Conservation (phyloP, 2,797 vertebrate species). For the Borostomias antarcticus region DNA sequence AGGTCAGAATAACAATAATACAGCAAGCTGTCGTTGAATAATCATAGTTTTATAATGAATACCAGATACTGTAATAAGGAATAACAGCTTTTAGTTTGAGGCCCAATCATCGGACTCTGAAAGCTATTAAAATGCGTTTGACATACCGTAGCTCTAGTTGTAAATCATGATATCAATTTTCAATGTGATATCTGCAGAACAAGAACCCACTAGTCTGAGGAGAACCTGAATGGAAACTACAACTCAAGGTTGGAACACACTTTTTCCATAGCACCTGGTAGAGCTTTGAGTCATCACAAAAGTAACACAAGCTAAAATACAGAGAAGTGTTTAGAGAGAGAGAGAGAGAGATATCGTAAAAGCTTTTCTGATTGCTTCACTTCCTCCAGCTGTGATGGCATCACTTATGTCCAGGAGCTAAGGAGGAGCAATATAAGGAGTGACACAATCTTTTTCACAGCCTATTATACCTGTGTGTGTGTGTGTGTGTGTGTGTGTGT, state of each 20-base stretch:
- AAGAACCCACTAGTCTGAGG: background rate
- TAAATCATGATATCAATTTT: constrained; percentile 27
- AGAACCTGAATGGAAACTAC: background rate
- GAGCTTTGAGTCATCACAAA: background rate
- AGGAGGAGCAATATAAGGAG: constrained; percentile 33
- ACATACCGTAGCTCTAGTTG: background rate
- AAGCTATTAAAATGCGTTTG: background rate
- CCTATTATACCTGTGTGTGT: constrained; percentile 15
- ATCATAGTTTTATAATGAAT: background rate
- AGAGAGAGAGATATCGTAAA: background rate
- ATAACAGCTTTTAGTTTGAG: background rate
- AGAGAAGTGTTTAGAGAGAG: background rate
- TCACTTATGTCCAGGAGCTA: constrained; percentile 22
- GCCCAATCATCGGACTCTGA: background rate
- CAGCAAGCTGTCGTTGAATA: background rate
- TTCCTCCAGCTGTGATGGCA: constrained; percentile 26
- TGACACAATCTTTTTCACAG: constrained; percentile 17
- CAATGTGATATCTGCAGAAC: background rate
- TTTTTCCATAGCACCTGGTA: background rate
- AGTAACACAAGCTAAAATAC: background rate
- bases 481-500: constrained; percentile 14
- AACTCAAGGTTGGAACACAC: background rate
- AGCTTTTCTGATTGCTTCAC: constrained; percentile 17
- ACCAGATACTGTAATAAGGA: background rate
- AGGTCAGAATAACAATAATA: background rate